Evolutionary conservation across 2,888 invertebrate species (phyloP).

Genomic region (Alitta virens): DNA sequence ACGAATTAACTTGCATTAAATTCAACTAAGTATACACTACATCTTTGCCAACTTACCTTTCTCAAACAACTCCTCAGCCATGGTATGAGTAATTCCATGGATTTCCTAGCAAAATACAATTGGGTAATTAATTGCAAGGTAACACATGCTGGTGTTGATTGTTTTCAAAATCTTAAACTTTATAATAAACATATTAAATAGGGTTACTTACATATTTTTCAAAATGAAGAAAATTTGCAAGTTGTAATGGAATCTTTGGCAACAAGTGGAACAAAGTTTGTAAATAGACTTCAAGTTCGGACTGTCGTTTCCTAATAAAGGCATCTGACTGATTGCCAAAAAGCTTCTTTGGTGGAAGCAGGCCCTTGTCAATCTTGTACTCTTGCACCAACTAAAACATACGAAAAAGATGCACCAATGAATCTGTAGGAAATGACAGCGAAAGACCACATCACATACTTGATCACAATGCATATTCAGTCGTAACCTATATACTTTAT

Average conservation of each 20-base stretch:
- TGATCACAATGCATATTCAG: too few species aligned
- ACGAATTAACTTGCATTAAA: too few species aligned
- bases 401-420: too few species aligned
- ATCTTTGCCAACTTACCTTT: too few species aligned
- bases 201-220: slow-evolving; percentile 71
- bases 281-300: slow-evolving; percentile 78
- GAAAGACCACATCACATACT: too few species aligned
- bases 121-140: too few species aligned
- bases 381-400: slow-evolving; percentile 66
- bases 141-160: too few species aligned
- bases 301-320: slow-evolving; percentile 81
- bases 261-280: slow-evolving; percentile 69
- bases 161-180: too few species aligned
- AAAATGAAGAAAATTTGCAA: slow-evolving; percentile 84
- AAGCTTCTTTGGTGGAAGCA: slow-evolving; percentile 89
- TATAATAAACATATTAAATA: too few species aligned
- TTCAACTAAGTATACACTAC: too few species aligned
- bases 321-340: slow-evolving; percentile 84
- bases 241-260: slow-evolving; percentile 72
- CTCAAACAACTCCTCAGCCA: slow-evolving; percentile 75
- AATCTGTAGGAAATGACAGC: too few species aligned
- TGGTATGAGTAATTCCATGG: slow-evolving; percentile 77
- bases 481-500: too few species aligned
- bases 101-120: slow-evolving; percentile 68
- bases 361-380: slow-evolving; percentile 78